Conservation (phyloP, 2,797 vertebrate species). For the Yasuhikotakia modesta region DNA sequence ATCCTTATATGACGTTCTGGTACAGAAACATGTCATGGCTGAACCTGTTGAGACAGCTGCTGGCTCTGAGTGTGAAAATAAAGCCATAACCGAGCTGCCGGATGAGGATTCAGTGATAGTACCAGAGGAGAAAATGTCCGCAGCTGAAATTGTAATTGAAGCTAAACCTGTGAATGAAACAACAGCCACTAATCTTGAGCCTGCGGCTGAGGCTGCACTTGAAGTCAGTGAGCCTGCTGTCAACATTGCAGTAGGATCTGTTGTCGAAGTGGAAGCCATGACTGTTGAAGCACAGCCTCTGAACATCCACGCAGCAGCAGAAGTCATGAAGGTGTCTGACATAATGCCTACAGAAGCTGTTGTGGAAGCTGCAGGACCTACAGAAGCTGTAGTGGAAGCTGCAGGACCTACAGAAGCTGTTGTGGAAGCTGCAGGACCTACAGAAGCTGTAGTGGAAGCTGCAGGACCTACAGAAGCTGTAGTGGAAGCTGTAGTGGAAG, state of each 20-base stretch:
- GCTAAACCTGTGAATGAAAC: conserved; percentile 49
- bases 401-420: conserved; percentile 17
- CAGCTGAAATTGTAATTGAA: conserved; percentile 58
- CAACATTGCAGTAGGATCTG: background rate
- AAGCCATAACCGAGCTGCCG: background rate
- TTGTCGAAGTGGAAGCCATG: background rate
- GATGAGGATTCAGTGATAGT: background rate
- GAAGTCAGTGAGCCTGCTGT: conserved; percentile 57
- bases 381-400: background rate
- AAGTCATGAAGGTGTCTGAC: too few relatives aligned
- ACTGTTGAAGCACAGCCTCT: conserved; percentile 15
- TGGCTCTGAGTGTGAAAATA: background rate
- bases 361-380: too few relatives aligned
- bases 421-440: too few relatives aligned
- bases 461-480: too few relatives aligned
- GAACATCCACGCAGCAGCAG: background rate
- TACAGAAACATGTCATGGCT: conserved; percentile 8
- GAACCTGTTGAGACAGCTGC: background rate
- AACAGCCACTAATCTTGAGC: conserved; percentile 1
- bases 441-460: too few relatives aligned
- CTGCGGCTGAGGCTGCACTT: conserved; percentile 36
- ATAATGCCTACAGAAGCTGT: too few relatives aligned
- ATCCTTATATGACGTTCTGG: conserved; percentile 6
- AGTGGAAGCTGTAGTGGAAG: background rate
- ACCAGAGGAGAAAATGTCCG: conserved; percentile 38